Base-by-base conservation (phyloP, 2,113 vertebrate genomes). In the Pitta sordida region DNA sequence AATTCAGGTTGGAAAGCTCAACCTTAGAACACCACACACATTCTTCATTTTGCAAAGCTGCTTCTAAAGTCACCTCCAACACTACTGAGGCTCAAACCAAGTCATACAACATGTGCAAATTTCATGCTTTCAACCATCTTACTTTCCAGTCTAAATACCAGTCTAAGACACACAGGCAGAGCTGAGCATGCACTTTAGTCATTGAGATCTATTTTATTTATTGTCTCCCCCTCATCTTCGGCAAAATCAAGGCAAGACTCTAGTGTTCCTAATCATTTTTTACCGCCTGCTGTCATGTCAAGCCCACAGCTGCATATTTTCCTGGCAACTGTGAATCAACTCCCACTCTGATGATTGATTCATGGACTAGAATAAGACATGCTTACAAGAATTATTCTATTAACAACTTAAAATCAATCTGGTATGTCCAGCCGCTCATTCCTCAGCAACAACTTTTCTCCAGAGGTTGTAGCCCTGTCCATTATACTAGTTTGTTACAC, bases 231-330 rank as follows among this genome's bases (percentile, higher is more conserved):
- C 56, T 52, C 65, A n/a, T 36, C 65, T 60, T 56, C 62, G 76
- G 49, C 37, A 90, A 92, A 95, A 82, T 56, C 39, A 94, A 82
- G 77, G 19, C 55, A 84, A 84, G 58, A 82, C 41, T 63, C 63
- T 1, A 11, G 21, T 36, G 48, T 15, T 91, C 20, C 83, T 62
- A 56, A 73, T 85, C 71, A 87, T 60, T 78, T 93, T 81, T 34
- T 63, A 84, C 56, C 84, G 84, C 43, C 34, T 34, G 46, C 88
- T 90, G 51, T 80, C 85, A 90, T 55, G 44, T 90, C 85, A 96
- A 90, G 52, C 92, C 71, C 82, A 94, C 75, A 95, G 92, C 88
- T 90, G 92, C 59, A 2, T 65, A 88, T 70, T 88, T 83, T 90
- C 59, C 79, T 69, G 55, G 71, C 59, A 96, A 94, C 83, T 77